These are phyloP conservation scores for Nezara viridula DNA, from an alignment of 2,888 invertebrate genomes.

Conservation along the genomic window DNA sequence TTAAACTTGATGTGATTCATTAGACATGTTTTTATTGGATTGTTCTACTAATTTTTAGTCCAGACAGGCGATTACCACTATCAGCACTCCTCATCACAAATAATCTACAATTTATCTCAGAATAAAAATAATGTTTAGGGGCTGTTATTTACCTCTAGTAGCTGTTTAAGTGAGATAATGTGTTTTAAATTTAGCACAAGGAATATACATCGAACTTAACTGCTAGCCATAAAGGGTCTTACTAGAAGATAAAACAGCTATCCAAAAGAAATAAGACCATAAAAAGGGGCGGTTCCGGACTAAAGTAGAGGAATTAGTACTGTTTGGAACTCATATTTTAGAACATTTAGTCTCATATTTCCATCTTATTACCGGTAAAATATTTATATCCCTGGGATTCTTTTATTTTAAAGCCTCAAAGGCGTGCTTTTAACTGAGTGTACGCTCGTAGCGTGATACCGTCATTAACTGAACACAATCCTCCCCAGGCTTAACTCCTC, in stretches of 20 bases:
- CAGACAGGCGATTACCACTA: too few species aligned
- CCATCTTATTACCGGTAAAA: not conserved
- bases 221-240: not conserved
- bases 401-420: slow-evolving; percentile 31
- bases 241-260: not conserved
- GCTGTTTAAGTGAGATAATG: not conserved
- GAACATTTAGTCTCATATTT: not conserved
- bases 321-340: not conserved
- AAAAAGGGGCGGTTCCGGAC: not conserved
- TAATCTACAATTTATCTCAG: too few species aligned
- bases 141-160: not conserved
- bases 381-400: not conserved
- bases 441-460: not conserved
- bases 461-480: not conserved
- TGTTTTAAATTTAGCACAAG: not conserved
- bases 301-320: slow-evolving; percentile 15
- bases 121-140: too few species aligned
- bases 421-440: not conserved
- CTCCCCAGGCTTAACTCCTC: too few species aligned
- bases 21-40: too few species aligned
- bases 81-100: too few species aligned
- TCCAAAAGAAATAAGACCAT: not conserved
- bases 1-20: too few species aligned
- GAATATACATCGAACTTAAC: not conserved
- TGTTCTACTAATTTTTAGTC: too few species aligned